Evolutionary conservation across 1,140 invertebrate species (phyloP).

Genomic region (Sinonovacula constricta): DNA sequence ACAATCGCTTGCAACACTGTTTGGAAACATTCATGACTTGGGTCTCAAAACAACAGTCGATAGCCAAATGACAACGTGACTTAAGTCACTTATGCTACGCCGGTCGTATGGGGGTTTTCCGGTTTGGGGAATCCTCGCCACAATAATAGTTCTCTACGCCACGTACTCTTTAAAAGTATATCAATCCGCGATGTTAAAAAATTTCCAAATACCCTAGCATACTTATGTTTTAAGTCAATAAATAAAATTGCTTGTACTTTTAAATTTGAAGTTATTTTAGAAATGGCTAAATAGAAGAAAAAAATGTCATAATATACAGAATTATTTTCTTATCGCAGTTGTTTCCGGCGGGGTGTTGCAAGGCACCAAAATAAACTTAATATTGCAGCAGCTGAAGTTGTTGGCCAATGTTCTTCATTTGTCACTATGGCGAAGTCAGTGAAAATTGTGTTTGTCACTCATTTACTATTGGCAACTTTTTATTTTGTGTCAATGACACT

Average conservation of each 20-base stretch:
- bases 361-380: constrained; percentile 38
- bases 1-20: too few species aligned
- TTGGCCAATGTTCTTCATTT: neutral
- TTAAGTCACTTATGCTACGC: too few species aligned
- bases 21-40: too few species aligned
- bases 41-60: too few species aligned
- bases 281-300: neutral
- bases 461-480: neutral
- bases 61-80: too few species aligned
- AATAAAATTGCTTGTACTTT: neutral
- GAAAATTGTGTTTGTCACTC: neutral
- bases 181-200: neutral
- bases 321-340: constrained; percentile 8
- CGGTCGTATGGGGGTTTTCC: too few species aligned
- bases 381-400: neutral
- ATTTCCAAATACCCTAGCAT: neutral
- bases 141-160: constrained; percentile 5
- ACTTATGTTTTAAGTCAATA: neutral
- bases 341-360: constrained; percentile 36
- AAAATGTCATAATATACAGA: neutral
- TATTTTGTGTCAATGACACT: neutral
- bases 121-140: constrained; percentile 23
- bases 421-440: neutral
- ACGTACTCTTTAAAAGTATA: constrained; percentile 20
- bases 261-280: neutral